Base-by-base conservation (phyloP, 2,113 vertebrate species). In the Tragelaphus strepsiceros region DNA sequence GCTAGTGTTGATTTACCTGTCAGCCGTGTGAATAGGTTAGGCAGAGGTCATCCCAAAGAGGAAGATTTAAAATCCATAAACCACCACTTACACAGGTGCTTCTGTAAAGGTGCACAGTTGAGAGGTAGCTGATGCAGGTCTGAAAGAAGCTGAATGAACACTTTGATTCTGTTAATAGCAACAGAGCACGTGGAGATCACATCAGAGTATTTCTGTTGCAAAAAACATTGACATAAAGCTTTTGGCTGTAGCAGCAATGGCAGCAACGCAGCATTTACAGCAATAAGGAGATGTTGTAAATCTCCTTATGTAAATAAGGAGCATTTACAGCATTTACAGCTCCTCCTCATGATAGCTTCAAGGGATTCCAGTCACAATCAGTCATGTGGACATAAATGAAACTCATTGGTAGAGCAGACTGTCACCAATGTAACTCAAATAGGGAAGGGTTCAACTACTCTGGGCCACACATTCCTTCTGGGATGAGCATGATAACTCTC, bases 71-170 rank as follows among this genome's bases (percentile, higher is more conserved):
- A 67, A 13, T 94, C 80, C 49, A 39, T 53, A 56, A 90, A 82
- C 1, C 7, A 43, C 21, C 24, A 35, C 8, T 46, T 17, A 7
- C 13, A 43, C 16, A 46, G 17, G 32, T 77, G 21, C 2, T 59
- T 82, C 82, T 32, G 12, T n/a, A 39, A 51, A 93, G 12, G 24
- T 2, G 0, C 28, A 3, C 7, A 43, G 14, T 46, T 77, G 11
- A 80, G 14, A 9, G 0, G 22, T 17, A 56, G 11, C 19, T 51
- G 7, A n/a, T 7, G 5, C 6, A 43, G 1, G 10, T 62, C 82
- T 62, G 22, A 39, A 64, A 74, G 81, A 92, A 9, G 4, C 6
- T 54, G 22, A 88, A 94, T 19, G 51, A 26, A 24, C 0, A 54
- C 5, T 39, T 49, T 56, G n/a, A 59, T 53, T 17, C 10, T 2